These are phyloP conservation scores for Bombylius major DNA, from an alignment of 2,888 invertebrate genomes.

Conservation along the genomic window DNA sequence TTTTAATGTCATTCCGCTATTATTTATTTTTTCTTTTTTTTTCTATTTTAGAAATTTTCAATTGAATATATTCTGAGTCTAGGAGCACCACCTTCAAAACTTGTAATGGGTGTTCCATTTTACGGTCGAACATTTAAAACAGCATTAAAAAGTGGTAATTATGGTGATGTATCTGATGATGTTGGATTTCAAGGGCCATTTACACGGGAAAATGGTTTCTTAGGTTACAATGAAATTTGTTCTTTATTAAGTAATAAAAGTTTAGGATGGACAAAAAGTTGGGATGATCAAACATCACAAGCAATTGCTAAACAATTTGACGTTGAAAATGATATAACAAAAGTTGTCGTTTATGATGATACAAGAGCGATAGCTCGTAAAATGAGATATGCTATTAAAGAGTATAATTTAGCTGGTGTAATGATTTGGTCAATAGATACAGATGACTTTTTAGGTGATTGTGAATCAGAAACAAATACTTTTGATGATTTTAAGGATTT, in stretches of 20 bases:
- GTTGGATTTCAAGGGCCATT: slow-evolving; percentile 64
- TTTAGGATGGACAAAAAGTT: slow-evolving; percentile 51
- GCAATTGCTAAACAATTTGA: slow-evolving; percentile 42
- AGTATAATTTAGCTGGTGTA: slow-evolving; percentile 55
- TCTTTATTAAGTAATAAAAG: slow-evolving; percentile 45
- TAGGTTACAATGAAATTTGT: slow-evolving; percentile 82
- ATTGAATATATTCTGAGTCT: slow-evolving; percentile 59
- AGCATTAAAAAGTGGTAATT: slow-evolving; percentile 30
- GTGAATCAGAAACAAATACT: slow-evolving; percentile 40
- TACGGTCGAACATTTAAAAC: slow-evolving; percentile 66
- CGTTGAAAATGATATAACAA: slow-evolving; percentile 44
- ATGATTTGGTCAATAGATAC: slow-evolving; percentile 89
- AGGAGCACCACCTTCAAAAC: slow-evolving; percentile 62
- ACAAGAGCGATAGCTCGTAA: slow-evolving; percentile 60
- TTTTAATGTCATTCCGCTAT: not conserved
- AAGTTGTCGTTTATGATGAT: slow-evolving; percentile 66
- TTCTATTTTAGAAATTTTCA: slow-evolving; percentile 50
- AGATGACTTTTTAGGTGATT: slow-evolving; percentile 69
- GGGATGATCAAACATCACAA: slow-evolving; percentile 49
- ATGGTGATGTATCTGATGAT: slow-evolving; percentile 38
- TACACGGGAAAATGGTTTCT: slow-evolving; percentile 66
- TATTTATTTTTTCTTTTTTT: not conserved
- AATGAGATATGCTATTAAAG: slow-evolving; percentile 51
- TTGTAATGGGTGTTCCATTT: slow-evolving; percentile 70
- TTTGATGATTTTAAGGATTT: slow-evolving; percentile 38